Base-by-base conservation (phyloP, 64 coral and sea anemone species). In the Stylophora pistillata region DNA sequence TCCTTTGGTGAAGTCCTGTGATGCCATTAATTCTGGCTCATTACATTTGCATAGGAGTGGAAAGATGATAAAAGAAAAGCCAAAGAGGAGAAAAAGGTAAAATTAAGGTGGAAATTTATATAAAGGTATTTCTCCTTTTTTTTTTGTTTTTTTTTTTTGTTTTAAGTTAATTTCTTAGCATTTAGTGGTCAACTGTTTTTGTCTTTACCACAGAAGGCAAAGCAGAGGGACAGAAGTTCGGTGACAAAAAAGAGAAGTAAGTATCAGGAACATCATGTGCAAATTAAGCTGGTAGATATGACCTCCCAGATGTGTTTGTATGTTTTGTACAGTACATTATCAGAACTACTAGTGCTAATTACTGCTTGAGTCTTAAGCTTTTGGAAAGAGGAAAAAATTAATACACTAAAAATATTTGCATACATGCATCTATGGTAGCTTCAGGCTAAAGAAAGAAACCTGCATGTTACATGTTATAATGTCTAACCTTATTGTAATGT, bases 61-160 rank as follows among this genome's bases (percentile, higher is more conserved):
- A 95, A 75, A 81, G 96, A 95, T 66, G 74, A 81, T 4, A 95
- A 87, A 65, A 79, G 71, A 33, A 94, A 89, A 89, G 80, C 82
- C n/a, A 94, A 86, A 74, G 89, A 92, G 13, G 96, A 98, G 54
- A 90, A 86, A 62, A 96, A 77, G 96, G 96, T 94, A 82, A 86
- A 37, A 71, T 17, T 30, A 33, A 56, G 25, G 69, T 29, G 20
- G 2, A 25, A 55, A 10, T 30, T 53, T 55, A 28, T 55, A 52
- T n/a, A 21, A 87, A 27, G 14, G 26, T 9, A 28, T 84, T 15
- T 17, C 61, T 23, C 2, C n/a, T 26, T 11, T 25, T 5, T 20
- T 72, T 27, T 61, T 30, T 23, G 9, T 4, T 28, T 26, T 11
- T 25, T 5, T 20, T 72, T 27, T 61, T 30, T 23, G 9, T 64